phyloP scores from a whole-genome alignment of 2,797 vertebrate species.

The Anomalospiza imberbis region DNA sequence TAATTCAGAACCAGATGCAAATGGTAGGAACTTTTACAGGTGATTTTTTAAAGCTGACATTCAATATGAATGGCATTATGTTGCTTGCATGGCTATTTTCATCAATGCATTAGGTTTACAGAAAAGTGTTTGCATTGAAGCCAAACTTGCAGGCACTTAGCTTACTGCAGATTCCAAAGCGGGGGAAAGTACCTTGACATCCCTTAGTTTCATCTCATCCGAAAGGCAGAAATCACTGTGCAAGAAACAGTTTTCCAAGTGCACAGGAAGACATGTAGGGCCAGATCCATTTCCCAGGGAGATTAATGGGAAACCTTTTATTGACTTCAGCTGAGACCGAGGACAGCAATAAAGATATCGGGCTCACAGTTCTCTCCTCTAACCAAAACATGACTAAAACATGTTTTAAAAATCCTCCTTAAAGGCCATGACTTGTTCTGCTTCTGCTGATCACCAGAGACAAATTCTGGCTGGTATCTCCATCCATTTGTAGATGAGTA shows the following conservation, averaged over 20 bases:
- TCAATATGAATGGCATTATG: background rate
- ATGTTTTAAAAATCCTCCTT: background rate
- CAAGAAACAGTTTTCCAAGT: background rate
- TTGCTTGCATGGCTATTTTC: background rate
- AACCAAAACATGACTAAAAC: background rate
- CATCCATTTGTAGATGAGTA: background rate
- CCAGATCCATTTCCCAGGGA: background rate
- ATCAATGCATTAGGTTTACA: background rate
- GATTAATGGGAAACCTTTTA: background rate
- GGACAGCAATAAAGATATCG: background rate
- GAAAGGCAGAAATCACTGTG: background rate
- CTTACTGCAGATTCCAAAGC: background rate
- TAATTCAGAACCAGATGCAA: conserved; percentile 41
- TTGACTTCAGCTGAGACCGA: background rate
- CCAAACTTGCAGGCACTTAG: background rate
- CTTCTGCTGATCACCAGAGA: background rate
- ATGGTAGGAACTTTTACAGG: conserved; percentile 33
- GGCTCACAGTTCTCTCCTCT: background rate
- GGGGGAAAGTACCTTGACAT: background rate
- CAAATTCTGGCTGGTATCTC: background rate
- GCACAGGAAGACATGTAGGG: background rate
- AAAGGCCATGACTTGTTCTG: background rate
- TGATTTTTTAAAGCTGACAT: conserved; percentile 29
- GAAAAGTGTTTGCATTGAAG: background rate
- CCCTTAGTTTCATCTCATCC: background rate